These are phyloP conservation scores for Clarias platycephalus DNA, from an alignment of 2,797 vertebrate species.

Conservation along the genomic window DNA sequence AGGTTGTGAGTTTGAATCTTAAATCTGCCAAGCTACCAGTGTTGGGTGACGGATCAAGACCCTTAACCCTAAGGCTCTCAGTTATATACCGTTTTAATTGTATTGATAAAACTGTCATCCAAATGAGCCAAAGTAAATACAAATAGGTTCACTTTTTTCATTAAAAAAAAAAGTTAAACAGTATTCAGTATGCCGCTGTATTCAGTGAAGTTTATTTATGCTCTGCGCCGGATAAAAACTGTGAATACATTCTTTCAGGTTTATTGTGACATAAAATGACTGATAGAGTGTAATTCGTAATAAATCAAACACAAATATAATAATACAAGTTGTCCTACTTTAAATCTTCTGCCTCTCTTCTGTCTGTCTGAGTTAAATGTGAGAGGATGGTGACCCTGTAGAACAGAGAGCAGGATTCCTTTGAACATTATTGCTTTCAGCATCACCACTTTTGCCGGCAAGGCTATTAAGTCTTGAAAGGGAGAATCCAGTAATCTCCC, in stretches of 20 bases:
- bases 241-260: neutral
- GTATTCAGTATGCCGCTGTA: neutral
- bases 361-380: neutral
- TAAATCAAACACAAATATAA: neutral
- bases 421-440: neutral
- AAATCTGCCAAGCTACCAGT: neutral
- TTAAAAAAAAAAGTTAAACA: neutral
- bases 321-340: neutral
- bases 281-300: neutral
- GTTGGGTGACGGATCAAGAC: neutral
- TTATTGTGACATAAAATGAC: too few relatives aligned
- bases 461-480: neutral
- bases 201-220: neutral
- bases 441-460: neutral
- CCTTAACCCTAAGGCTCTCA: neutral
- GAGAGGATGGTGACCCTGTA: neutral
- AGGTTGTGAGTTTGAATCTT: neutral
- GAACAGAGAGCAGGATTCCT: neutral
- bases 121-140: neutral
- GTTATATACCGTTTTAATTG: neutral
- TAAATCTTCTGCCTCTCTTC: neutral
- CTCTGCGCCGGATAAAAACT: neutral
- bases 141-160: neutral
- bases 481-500: neutral
- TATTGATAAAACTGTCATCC: neutral